Evolutionary conservation across 2,797 vertebrate genomes (phyloP), one percentile per base, ranked within the genome.

Genomic region (Notolabrus celidotus): DNA sequence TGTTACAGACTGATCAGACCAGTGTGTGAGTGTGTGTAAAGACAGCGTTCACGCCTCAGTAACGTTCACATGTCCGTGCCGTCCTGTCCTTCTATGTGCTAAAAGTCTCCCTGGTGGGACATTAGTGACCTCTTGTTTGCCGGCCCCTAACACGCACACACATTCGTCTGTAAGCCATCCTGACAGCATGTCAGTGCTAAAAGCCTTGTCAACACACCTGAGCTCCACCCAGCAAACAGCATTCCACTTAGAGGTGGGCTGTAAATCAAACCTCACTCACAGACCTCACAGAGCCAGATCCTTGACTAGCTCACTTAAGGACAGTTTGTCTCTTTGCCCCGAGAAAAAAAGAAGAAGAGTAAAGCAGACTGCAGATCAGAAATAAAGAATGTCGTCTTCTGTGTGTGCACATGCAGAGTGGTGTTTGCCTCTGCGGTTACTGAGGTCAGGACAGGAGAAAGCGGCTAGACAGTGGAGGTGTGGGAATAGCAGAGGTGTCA

Each of bases 201-300:
- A 94, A 92, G 86, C 89, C 90, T 88, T 65, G 89, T 92, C 86
- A 89, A 89, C 80, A 89, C 86, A 89, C 88, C 87, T 89, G 83
- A 87, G 79, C 89, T 88, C 88, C 90, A 86, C 92, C 91, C 87
- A 77, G 86, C 86, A 85, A 91, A 91, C 87, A 84, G 69, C 71
- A 80, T 84, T 87, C 89, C 86, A 86, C 84, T 89, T 81, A 87
- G 82, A 78, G 79, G 65, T 63, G 73, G 71, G 83, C 81, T 71
- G 78, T 88, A 88, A 92, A 90, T 89, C 85, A 86, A 80, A 75
- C 27, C 36, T 20, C 50, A 17, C 55, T 52, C 50, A 11, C 67
- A 49, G 52, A 46, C 59, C 54, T 75, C 72, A 33, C 63, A 70
- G 43, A 68, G 57, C 38, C 19, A 46, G 59, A 78, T 73, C 65